Evolutionary conservation across 2,797 vertebrate genomes (phyloP), one percentile per base, ranked within the genome.

Genomic region (Cirrhinus mrigala): DNA sequence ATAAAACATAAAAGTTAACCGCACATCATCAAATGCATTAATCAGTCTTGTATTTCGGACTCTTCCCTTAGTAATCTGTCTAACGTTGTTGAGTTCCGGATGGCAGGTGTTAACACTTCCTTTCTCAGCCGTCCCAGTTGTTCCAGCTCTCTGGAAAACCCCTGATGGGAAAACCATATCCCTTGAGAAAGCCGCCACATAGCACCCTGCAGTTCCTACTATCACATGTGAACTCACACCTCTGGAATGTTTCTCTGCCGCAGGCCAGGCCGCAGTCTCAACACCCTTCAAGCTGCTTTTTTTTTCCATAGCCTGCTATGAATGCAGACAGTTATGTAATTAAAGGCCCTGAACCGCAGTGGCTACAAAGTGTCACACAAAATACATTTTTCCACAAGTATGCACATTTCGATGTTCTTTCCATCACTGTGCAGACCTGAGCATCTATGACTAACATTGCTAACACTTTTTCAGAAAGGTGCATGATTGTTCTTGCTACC

Each of bases 101-200:
- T 74, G 69, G 64, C 37, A 81, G 58, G n/a, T 84, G 73, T 81
- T 69, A 68, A 56, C 71, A 81, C 27, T 75, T 70, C 62, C 79
- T 29, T 48, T 77, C 78, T 78, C 9, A 85, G 75, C 33, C 33
- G 48, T 37, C 76, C 33, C 86, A 83, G 79, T 81, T 81, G 62
- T 81, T 70, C 52, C 71, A 44, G 66, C 90, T 90, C 87, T 90
- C 89, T 91, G 90, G 90, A 85, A 79, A 87, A 80, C 85, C 87
- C 64, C 91, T 89, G 91, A 92, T 94, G 92, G 92, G 93, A 95
- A 94, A 94, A 87, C 82, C 92, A 92, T 92, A 90, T 90, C 87
- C 88, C 84, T 69, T 87, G 68, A 92, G 90, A 89, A 82, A 18
- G 84, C 64, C 80, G 44, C 9, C 6, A 11, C 93, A 94, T 92